Base-by-base conservation (phyloP, 92 coral and sea anemone species). In the Phenganax stokvisi region DNA sequence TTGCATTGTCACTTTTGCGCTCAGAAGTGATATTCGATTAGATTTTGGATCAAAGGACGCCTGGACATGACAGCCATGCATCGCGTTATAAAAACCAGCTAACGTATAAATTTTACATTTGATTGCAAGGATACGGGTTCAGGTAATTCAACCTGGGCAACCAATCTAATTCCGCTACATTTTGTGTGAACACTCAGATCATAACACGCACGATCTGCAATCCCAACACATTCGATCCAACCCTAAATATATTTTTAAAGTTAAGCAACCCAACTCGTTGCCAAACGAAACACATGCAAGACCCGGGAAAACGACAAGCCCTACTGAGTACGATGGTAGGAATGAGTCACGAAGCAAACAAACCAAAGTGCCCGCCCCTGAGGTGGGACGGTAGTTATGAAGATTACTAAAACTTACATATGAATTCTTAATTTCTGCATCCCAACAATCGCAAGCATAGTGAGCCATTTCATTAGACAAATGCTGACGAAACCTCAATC, bases 381-480 rank as follows among this genome's bases (percentile, higher is more conserved):
- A 37, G 47, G 5, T 37, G 5, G 3, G 47, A 37, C 3, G 47
- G 47, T 37, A 37, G 47, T 28, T 15, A 9, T 44, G 16, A n/a
- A 6, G 12, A 6, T 53, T n/a, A 47, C 16, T 7, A 57, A 44
- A 66, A 83, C 97, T 90, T 76, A 94, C 98, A 82, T 88, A 94
- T 13, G 98, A 94, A 52, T 92, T 94, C 62, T 88, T 89, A 27
- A 94, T 90, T 83, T 94, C 98, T 7, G 96, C 96, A 75, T 94
- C 98, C 98, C 98, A 94, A 75, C 98, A 94, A 75, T 94, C 98
- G 75, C 98, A 94, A 9, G 98, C 98, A 67, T 94, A 94, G 80
- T 94, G 98, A 10, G 98, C 98, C 98, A 94, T 94, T 78, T 94
- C 98, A 71, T 94, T 94, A 59, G 92, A 92, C 91, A 94, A 92